Conservation (phyloP, 2,113 vertebrate species). For the Bostrychus sinensis region DNA sequence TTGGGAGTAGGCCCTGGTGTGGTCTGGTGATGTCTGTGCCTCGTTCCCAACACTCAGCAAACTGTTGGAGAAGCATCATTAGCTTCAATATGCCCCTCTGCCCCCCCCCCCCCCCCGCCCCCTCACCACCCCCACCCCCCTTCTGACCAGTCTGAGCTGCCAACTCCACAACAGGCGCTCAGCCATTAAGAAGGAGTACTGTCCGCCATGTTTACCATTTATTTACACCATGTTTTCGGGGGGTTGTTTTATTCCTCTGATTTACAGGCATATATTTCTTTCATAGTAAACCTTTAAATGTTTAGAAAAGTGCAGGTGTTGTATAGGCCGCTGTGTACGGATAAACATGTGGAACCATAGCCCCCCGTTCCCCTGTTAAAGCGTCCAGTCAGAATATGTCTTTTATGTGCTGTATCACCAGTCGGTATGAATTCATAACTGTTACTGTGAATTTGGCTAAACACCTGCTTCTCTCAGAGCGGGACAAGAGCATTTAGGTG, state of each 20-base stretch:
- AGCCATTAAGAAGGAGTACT: not conserved
- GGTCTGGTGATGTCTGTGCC: constrained; percentile 30
- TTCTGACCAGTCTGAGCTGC: too few species aligned
- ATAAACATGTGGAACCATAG: not conserved
- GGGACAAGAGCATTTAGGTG: not conserved
- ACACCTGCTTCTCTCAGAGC: not conserved
- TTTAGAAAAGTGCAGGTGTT: too few species aligned
- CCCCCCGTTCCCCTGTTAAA: not conserved
- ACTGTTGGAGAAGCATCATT: constrained; percentile 73
- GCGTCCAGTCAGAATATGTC: not conserved
- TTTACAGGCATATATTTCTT: too few species aligned
- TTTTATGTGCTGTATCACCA: not conserved
- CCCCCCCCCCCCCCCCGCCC: constrained; percentile 39
- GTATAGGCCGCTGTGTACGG: too few species aligned
- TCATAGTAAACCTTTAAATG: too few species aligned
- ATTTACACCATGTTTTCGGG: not conserved
- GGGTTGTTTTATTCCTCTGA: not conserved
- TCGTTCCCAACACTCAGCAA: constrained; percentile 66
- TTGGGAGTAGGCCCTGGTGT: constrained; percentile 4
- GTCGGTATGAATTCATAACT: not conserved
- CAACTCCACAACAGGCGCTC: not conserved
- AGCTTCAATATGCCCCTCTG: constrained; percentile 64
- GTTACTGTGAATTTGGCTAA: not conserved
- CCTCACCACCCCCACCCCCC: constrained; percentile 5
- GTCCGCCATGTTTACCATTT: not conserved